phyloP scores from a whole-genome alignment of 2,797 vertebrate species.

The Luscinia megarhynchos region DNA sequence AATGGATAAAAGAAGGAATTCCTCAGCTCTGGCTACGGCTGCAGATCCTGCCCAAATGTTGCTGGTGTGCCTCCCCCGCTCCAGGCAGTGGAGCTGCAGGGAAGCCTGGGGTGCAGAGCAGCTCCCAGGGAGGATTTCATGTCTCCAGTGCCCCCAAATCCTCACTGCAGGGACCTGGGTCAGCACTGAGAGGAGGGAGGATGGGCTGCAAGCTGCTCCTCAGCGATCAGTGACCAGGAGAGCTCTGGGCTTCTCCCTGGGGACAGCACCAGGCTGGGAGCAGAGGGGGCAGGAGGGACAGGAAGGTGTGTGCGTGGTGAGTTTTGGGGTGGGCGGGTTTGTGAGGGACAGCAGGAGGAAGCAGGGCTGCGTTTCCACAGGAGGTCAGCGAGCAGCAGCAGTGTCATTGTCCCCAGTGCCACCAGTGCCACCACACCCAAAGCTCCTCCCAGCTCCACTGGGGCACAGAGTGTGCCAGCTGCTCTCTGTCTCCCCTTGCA shows the following conservation, averaged over 20 bases:
- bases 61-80: fast-evolving
- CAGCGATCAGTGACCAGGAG: fast-evolving
- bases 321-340: not conserved
- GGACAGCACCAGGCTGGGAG: not conserved
- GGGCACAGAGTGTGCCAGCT: not conserved
- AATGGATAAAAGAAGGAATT: conserved; percentile 16
- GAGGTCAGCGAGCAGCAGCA: not conserved
- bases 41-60: conserved; percentile 45
- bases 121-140: fast-evolving
- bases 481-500: not conserved
- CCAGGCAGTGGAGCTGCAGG: fast-evolving
- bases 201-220: not conserved
- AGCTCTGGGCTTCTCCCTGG: not conserved
- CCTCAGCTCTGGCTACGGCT: not conserved
- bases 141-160: fast-evolving
- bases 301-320: not conserved
- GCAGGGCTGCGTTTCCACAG: not conserved
- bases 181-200: not conserved
- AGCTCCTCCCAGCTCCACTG: fast-evolving
- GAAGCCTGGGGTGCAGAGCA: not conserved
- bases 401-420: not conserved
- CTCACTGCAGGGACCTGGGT: fast-evolving
- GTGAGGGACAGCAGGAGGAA: not conserved
- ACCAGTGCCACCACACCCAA: not conserved
- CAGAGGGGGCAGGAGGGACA: not conserved